phyloP scores from a whole-genome alignment of 1,140 invertebrate genomes.

The Anastatus disparis region DNA sequence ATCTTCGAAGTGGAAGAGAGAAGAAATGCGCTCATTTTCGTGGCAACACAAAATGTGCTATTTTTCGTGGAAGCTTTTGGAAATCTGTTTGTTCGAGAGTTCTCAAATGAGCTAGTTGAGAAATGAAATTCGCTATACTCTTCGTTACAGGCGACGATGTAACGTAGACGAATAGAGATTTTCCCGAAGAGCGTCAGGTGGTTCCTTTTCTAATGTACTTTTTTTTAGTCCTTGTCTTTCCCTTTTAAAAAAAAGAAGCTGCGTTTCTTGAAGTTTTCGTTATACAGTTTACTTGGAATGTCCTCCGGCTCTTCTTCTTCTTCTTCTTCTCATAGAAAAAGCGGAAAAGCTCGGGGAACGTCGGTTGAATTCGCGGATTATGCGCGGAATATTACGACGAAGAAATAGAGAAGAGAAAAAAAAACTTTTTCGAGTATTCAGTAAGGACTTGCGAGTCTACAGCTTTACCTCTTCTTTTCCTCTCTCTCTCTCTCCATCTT shows the following conservation, averaged over 20 bases:
- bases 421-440: slow-evolving; percentile 32
- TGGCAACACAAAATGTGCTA: too few relatives aligned
- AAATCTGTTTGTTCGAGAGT: too few relatives aligned
- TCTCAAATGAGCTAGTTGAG: too few relatives aligned
- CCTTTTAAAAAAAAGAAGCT: slow-evolving; percentile 9
- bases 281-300: too few relatives aligned
- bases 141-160: too few relatives aligned
- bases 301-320: background rate
- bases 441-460: background rate
- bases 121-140: too few relatives aligned
- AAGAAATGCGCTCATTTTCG: too few relatives aligned
- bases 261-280: slow-evolving; percentile 31
- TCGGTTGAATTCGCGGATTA: slow-evolving; percentile 37
- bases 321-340: background rate
- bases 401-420: background rate
- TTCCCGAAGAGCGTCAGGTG: slow-evolving; percentile 34
- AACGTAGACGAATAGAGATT: slow-evolving; percentile 36
- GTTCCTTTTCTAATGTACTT: too few relatives aligned
- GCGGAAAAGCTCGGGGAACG: slow-evolving; percentile 24
- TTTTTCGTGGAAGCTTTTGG: too few relatives aligned
- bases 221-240: slow-evolving; percentile 22
- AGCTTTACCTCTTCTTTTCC: background rate
- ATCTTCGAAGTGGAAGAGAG: too few relatives aligned
- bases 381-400: slow-evolving; percentile 30
- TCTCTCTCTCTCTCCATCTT: too few relatives aligned